phyloP scores from a whole-genome alignment of 1,140 invertebrate genomes.

The Microvelia longipes region DNA sequence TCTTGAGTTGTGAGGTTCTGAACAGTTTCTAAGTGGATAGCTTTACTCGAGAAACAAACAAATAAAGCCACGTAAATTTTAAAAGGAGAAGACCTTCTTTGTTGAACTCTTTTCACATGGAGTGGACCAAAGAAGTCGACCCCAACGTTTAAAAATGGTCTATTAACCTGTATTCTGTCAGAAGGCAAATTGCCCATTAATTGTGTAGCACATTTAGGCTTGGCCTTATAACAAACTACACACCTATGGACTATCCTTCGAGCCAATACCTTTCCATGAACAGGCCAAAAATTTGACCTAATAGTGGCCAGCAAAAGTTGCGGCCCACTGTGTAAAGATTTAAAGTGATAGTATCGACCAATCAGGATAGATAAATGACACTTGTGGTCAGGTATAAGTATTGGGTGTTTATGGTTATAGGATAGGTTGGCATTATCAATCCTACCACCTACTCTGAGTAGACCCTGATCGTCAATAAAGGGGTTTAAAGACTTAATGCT shows the following conservation, averaged over 20 bases:
- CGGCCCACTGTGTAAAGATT: conserved; percentile 23
- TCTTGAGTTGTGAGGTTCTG: conserved; percentile 18
- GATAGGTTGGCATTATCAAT: conserved; percentile 7
- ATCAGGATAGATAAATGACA: conserved; percentile 12
- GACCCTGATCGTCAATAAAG: conserved; percentile 12
- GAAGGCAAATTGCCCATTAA: conserved; percentile 17
- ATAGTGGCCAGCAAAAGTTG: conserved; percentile 12
- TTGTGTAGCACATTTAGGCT: not conserved
- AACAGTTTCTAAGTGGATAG: conserved; percentile 24
- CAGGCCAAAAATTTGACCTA: conserved; percentile 10
- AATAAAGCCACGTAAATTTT: conserved; percentile 19
- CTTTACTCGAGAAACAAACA: conserved; percentile 22
- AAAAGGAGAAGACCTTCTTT: not conserved
- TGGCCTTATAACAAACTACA: conserved; percentile 11
- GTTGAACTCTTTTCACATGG: not conserved
- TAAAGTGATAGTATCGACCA: conserved; percentile 25
- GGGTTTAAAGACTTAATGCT: not conserved
- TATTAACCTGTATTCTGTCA: conserved; percentile 8
- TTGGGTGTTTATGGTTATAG: conserved; percentile 13
- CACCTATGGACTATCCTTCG: conserved; percentile 8
- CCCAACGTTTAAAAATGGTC: conserved; percentile 15
- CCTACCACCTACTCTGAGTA: conserved; percentile 13
- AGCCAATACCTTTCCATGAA: conserved; percentile 8
- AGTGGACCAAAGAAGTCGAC: conserved; percentile 20
- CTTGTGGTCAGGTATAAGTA: conserved; percentile 20